Percentiles rank a stretch among this genome's conserved stretches.
These are phyloP conservation scores for Probosciger aterrimus DNA, from an alignment of 2,113 vertebrate genomes.

Conservation along the genomic window DNA sequence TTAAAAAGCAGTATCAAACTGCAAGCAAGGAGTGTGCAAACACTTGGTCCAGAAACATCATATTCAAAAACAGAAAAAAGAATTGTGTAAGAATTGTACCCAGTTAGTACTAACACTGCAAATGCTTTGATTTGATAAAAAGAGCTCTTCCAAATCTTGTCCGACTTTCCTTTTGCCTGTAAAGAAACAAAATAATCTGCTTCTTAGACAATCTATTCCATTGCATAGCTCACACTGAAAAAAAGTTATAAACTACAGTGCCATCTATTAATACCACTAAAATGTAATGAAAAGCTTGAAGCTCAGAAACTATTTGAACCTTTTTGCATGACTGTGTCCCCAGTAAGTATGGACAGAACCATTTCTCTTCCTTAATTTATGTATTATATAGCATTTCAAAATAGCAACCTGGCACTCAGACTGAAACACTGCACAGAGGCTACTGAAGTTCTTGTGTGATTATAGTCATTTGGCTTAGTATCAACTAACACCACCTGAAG, in stretches of 20 bases:
- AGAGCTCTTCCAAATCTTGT: background rate
- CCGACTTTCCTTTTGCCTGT: background rate
- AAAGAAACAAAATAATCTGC: background rate
- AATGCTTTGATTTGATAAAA: background rate
- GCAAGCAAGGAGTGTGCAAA: background rate
- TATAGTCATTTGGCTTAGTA: background rate
- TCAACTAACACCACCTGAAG: constrained; percentile 22
- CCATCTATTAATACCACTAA: background rate
- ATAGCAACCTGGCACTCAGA: background rate
- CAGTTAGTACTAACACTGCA: background rate
- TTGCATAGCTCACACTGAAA: background rate
- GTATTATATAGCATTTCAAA: background rate
- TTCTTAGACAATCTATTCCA: background rate
- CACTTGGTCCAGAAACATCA: background rate
- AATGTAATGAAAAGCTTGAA: background rate
- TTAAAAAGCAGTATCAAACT: background rate
- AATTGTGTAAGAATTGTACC: background rate
- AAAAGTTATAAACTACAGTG: background rate
- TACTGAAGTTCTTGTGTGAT: background rate
- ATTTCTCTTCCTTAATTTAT: background rate
- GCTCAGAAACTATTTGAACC: background rate
- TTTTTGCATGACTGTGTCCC: background rate
- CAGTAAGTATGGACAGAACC: background rate
- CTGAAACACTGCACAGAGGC: background rate
- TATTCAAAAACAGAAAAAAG: background rate